Percentiles rank a stretch among this genome's conserved stretches.
These are phyloP conservation scores for Orius laevigatus DNA, from an alignment of 1,140 invertebrate genomes.

Conservation along the genomic window DNA sequence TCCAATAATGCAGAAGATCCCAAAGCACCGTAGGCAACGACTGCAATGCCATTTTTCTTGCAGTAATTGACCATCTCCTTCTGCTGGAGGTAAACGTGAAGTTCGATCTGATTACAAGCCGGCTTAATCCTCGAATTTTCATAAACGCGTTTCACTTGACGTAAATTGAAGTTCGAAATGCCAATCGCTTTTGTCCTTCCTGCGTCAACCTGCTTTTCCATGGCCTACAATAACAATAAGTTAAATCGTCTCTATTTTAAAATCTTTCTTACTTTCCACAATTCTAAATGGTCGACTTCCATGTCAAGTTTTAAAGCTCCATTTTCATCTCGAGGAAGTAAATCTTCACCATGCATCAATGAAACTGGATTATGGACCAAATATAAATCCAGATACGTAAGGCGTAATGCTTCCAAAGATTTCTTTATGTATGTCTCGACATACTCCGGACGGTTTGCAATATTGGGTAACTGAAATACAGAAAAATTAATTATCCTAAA, in stretches of 20 bases:
- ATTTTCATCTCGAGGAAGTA: slow-evolving; percentile 24
- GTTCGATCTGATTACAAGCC: slow-evolving; percentile 31
- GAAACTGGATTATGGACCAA: slow-evolving; percentile 42
- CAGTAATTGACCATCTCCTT: slow-evolving; percentile 37
- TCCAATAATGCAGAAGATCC: slow-evolving; percentile 24
- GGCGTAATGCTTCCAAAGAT: slow-evolving; percentile 37
- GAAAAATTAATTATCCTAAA: no score
- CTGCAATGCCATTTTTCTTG: slow-evolving; percentile 31
- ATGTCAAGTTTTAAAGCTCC: slow-evolving; percentile 26
- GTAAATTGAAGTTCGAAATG: slow-evolving; percentile 26
- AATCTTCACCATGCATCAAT: slow-evolving; percentile 18
- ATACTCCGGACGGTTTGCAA: slow-evolving; percentile 31
- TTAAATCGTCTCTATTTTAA: no score
- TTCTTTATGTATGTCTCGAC: slow-evolving; percentile 40
- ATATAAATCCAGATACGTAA: slow-evolving; percentile 54
- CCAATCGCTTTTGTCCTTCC: slow-evolving; percentile 31
- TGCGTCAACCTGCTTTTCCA: slow-evolving; percentile 36
- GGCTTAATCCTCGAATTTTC: slow-evolving; percentile 17
- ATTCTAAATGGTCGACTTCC: slow-evolving; percentile 26
- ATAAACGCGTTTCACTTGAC: slow-evolving; percentile 23
- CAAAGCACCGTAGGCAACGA: slow-evolving; percentile 45
- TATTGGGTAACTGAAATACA: slow-evolving; percentile 20
- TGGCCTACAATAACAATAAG: slow-evolving; percentile 24
- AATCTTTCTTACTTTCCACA: slow-evolving; percentile 30
- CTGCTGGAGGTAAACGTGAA: slow-evolving; percentile 46